A percentile compares a stretch with the other conserved stretches of the same genome.
Evolutionary conservation across 2,113 vertebrate species (phyloP).

Genomic region (Peromyscus polionotus): DNA sequence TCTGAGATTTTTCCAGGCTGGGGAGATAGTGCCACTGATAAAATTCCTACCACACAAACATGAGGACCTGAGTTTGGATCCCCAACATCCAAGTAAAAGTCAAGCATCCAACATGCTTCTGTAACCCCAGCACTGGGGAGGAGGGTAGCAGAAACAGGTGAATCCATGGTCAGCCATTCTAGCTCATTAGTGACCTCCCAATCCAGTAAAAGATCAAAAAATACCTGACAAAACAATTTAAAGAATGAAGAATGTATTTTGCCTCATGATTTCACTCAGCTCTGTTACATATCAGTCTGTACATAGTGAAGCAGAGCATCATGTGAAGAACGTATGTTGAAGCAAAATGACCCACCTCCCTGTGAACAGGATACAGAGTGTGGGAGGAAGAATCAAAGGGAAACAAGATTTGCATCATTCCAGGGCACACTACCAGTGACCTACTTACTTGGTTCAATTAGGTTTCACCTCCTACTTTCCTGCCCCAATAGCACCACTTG

Average conservation of each 20-base stretch:
- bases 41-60: neutral
- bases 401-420: neutral
- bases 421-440: neutral
- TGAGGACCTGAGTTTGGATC: neutral
- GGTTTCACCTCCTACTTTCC: neutral
- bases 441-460: neutral
- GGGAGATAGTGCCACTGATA: neutral
- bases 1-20: neutral
- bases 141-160: neutral
- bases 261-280: neutral
- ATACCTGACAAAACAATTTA: neutral
- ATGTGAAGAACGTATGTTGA: neutral
- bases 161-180: neutral
- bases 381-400: no score
- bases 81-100: neutral
- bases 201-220: neutral
- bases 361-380: neutral
- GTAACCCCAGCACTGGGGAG: neutral
- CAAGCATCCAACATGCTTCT: neutral
- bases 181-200: neutral
- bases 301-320: neutral
- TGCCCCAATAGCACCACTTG: neutral
- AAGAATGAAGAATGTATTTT: neutral
- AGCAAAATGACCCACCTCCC: neutral
- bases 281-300: neutral